Base-by-base conservation (phyloP, 2,797 vertebrate species). In the Pampus argenteus region DNA sequence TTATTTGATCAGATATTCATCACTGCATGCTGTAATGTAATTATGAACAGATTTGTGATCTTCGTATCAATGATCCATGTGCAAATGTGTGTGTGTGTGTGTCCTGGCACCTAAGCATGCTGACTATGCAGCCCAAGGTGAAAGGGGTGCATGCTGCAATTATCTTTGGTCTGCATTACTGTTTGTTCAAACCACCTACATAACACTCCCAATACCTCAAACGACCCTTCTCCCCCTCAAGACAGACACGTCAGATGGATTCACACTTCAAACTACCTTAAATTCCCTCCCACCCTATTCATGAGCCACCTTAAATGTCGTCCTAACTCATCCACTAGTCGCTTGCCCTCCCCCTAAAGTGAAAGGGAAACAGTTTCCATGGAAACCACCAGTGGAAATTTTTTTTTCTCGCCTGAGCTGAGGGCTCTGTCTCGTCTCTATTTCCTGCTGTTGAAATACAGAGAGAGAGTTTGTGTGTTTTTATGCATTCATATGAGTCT, bases 301-400 rank as follows among this genome's bases (percentile, higher is more conserved):
- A 67, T 40, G 56, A 84, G 77, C 89, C 86, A 91, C 88, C 91
- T 91, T 92, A 89, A 93, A 91, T 85, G 79, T 87, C 66, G 74
- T 71, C 76, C 85, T 71, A 87, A 85, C 86, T 85, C 84, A 79
- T 82, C 79, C 56, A 74, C 83, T 78, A 74, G 79, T 86, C 61
- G 62, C 76, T 80, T 86, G 83, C 89, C 88, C 87, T 87, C 87
- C 88, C 85, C 78, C 74, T 76, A 51, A 88, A 86, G 80, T 83
- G 72, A 89, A 85, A 82, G 78, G 88, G 87, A 92, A 85, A 89
- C 92, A 91, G 94, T 95, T 95, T 92, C 94, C 92, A 95, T 95
- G 92, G 93, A 84, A 94, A 95, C 94, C 84, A 90, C 76, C 87
- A 90, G 87, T 92, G 89, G 83, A 93, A 90, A 87, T 88, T 88